Conservation (phyloP, 2,888 invertebrate species). For the Chloroclystis v-ata region DNA sequence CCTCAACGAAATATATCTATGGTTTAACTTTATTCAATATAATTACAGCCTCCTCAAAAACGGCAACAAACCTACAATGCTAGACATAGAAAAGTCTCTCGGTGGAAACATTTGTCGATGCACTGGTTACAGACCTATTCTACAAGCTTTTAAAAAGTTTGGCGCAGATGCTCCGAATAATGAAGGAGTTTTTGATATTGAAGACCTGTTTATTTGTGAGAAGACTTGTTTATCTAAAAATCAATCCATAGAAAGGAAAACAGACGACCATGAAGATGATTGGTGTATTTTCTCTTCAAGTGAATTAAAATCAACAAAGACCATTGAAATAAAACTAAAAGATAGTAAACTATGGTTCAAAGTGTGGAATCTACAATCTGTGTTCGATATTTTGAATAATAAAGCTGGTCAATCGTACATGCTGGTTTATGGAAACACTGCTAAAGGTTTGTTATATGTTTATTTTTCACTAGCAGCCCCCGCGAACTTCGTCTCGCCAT, state of each 20-base stretch:
- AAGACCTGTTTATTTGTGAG: constrained; percentile 40
- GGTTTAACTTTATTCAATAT: too few relatives aligned
- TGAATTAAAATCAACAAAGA: constrained; percentile 5
- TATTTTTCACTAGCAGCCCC: too few relatives aligned
- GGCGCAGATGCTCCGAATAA: constrained; percentile 59
- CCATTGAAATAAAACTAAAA: constrained; percentile 51
- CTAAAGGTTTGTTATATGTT: constrained; percentile 73
- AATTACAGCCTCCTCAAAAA: constrained; percentile 56
- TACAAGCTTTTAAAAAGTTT: constrained; percentile 80
- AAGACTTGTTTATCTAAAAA: too few relatives aligned
- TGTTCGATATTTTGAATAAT: constrained; percentile 70
- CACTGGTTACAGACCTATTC: constrained; percentile 82
- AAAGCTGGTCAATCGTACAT: constrained; percentile 71
- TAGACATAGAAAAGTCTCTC: constrained; percentile 82
- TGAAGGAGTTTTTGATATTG: constrained; percentile 40
- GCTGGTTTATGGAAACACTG: constrained; percentile 84
- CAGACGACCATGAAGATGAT: constrained; percentile 22
- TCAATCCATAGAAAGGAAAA: constrained; percentile 21
- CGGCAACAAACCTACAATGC: constrained; percentile 70
- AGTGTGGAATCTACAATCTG: constrained; percentile 63
- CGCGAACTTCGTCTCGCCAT: too few relatives aligned
- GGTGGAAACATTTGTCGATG: constrained; percentile 86
- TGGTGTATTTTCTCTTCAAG: constrained; percentile 26
- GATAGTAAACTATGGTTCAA: constrained; percentile 73
- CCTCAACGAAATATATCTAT: too few relatives aligned